Evolutionary conservation across 2,797 vertebrate species (phyloP).

Genomic region (Liasis olivaceus): DNA sequence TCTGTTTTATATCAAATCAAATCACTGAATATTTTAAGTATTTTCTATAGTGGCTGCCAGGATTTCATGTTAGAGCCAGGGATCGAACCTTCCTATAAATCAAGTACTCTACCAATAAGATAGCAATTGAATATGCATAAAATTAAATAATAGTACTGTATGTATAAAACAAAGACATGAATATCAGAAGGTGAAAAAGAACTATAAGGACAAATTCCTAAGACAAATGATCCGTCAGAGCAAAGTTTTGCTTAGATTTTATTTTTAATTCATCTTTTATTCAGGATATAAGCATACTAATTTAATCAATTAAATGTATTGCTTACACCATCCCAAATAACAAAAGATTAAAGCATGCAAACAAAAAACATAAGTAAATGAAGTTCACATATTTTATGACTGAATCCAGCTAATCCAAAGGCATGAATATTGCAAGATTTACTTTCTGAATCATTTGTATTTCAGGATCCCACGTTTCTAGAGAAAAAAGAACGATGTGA

Average conservation of each 20-base stretch:
- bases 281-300: not conserved
- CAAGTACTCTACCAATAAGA: not conserved
- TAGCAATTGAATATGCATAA: not conserved
- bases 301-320: not conserved
- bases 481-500: constrained; percentile 98
- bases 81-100: not conserved
- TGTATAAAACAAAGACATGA: not conserved
- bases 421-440: not conserved
- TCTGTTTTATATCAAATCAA: not conserved
- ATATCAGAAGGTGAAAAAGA: not conserved
- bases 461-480: constrained; percentile 89
- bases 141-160: not conserved
- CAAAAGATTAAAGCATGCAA: too few relatives aligned
- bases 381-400: not conserved
- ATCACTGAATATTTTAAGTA: not conserved
- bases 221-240: not conserved
- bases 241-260: not conserved
- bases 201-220: not conserved
- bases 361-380: too few relatives aligned
- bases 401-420: not conserved
- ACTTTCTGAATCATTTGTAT: constrained; percentile 19
- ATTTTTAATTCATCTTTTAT: not conserved
- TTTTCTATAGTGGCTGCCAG: not conserved
- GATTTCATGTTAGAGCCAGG: not conserved
- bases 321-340: not conserved